A percentile compares a stretch with the other conserved stretches of the same genome.
phyloP scores from a whole-genome alignment of 2,797 vertebrate species.

The Lagocephalus sceleratus region DNA sequence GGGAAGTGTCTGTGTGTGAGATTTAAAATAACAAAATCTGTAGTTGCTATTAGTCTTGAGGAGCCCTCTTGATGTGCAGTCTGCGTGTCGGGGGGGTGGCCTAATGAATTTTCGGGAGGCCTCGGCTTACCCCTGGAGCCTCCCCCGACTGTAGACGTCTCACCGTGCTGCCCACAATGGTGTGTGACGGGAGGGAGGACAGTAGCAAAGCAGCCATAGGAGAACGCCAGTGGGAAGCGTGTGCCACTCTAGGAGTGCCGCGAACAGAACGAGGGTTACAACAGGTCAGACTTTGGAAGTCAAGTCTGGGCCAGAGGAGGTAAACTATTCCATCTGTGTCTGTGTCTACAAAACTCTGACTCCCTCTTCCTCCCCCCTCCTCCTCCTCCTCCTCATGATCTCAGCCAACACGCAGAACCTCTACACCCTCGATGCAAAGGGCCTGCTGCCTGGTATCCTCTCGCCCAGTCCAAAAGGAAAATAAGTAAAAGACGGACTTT shows the following conservation, averaged over 20 bases:
- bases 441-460: conserved; percentile 8
- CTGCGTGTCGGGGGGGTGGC: conserved; percentile 33
- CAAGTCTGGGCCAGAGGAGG: conserved; percentile 84
- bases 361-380: conserved; percentile 25
- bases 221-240: conserved; percentile 68
- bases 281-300: conserved; percentile 85
- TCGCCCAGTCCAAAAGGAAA: conserved; percentile 50
- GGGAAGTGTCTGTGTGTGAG: conserved; percentile 51
- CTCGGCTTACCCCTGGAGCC: conserved; percentile 45
- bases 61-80: conserved; percentile 54
- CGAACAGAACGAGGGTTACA: conserved; percentile 79
- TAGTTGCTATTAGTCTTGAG: conserved; percentile 73
- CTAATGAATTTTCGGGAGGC: conserved; percentile 61
- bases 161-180: conserved; percentile 36
- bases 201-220: conserved; percentile 52
- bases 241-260: conserved; percentile 69
- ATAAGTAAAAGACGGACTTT: conserved; percentile 57
- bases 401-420: conserved; percentile 35
- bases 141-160: conserved; percentile 51
- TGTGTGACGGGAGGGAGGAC: conserved; percentile 24
- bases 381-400: conserved; percentile 14
- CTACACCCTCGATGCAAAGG: conserved; percentile 26
- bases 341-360: conserved; percentile 64
- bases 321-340: conserved; percentile 82
- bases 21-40: conserved; percentile 76